phyloP scores from a whole-genome alignment of 1,140 invertebrate species.

The Pseudomyrmex pallidus region DNA sequence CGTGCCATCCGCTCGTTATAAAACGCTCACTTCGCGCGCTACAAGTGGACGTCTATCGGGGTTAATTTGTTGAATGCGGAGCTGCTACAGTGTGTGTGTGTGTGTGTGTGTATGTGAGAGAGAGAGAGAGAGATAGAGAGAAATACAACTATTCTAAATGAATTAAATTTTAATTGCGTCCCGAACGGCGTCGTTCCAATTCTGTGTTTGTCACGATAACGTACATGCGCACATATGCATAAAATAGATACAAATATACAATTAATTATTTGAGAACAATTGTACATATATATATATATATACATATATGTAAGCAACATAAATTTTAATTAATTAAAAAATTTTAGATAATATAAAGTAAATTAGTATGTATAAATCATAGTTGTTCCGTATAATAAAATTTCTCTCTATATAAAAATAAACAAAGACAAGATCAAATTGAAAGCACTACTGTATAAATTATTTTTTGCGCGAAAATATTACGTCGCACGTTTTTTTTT shows the following conservation, averaged over 20 bases:
- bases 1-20: conserved; percentile 10
- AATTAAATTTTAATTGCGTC: conserved; percentile 60
- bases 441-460: background rate
- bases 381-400: background rate
- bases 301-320: too few relatives aligned
- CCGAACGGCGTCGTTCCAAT: conserved; percentile 32
- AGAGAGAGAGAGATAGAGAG: too few relatives aligned
- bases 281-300: too few relatives aligned
- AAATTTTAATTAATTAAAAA: conserved; percentile 2
- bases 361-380: too few relatives aligned
- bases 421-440: background rate
- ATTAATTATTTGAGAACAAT: conserved; percentile 1
- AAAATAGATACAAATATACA: background rate
- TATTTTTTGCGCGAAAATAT: background rate
- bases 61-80: conserved; percentile 52
- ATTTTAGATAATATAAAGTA: background rate
- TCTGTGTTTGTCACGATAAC: conserved; percentile 44
- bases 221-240: background rate
- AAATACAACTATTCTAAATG: conserved; percentile 47
- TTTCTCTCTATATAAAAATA: background rate
- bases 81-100: conserved; percentile 20
- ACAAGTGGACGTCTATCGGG: conserved; percentile 54
- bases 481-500: background rate
- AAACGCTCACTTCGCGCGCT: conserved; percentile 36
- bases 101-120: background rate